A percentile compares a stretch with the other conserved stretches of the same genome.
phyloP scores from a whole-genome alignment of 1,140 invertebrate genomes.

The Drosophila erecta region DNA sequence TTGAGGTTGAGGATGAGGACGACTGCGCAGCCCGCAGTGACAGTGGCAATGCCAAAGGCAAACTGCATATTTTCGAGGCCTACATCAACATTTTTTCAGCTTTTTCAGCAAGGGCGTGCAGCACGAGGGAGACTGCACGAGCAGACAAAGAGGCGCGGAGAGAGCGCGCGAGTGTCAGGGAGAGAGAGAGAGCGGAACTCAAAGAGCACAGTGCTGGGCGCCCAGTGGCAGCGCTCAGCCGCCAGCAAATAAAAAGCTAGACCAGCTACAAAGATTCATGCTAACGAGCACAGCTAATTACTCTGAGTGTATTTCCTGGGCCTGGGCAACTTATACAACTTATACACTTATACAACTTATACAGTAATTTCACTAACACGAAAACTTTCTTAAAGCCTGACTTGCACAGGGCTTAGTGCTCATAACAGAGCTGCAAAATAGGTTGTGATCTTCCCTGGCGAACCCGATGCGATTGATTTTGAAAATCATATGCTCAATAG shows the following conservation, averaged over 20 bases:
- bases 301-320: too few relatives aligned
- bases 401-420: too few relatives aligned
- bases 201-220: slow-evolving; percentile 14
- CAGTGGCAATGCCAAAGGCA: slow-evolving; percentile 82
- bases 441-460: too few relatives aligned
- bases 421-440: too few relatives aligned
- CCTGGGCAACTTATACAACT: too few relatives aligned
- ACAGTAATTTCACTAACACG: too few relatives aligned
- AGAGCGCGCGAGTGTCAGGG: slow-evolving; percentile 6
- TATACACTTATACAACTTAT: too few relatives aligned
- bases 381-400: too few relatives aligned
- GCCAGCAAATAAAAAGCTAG: slow-evolving; percentile 4
- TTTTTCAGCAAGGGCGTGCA: slow-evolving; percentile 64
- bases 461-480: too few relatives aligned
- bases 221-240: slow-evolving; percentile 17
- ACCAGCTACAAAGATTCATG: background rate
- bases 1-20: background rate
- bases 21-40: slow-evolving; percentile 71
- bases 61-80: slow-evolving; percentile 80
- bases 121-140: slow-evolving; percentile 14
- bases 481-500: background rate
- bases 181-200: slow-evolving; percentile 9
- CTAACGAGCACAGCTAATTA: too few relatives aligned
- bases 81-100: slow-evolving; percentile 79
- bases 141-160: slow-evolving; percentile 34